phyloP scores from a whole-genome alignment of 2,797 vertebrate genomes.

The Mus caroli region DNA sequence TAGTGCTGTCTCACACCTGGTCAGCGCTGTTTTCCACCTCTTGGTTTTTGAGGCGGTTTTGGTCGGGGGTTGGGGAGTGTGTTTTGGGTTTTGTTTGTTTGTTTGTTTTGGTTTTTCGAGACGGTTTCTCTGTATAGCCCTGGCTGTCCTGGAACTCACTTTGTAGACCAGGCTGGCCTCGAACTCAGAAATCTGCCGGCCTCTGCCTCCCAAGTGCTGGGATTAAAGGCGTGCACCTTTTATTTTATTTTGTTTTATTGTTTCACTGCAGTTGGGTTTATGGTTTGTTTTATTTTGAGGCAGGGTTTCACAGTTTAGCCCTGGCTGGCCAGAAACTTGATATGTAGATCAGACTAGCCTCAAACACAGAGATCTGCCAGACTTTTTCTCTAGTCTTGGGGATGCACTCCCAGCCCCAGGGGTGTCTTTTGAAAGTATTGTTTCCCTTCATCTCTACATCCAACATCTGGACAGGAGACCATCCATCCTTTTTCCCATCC shows the following conservation, averaged over 20 bases:
- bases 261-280: neutral
- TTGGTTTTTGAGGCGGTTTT: neutral
- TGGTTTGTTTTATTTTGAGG: neutral
- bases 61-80: neutral
- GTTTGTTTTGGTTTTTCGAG: too few species aligned
- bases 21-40: neutral
- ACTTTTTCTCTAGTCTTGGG: neutral
- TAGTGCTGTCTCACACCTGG: neutral
- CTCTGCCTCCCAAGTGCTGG: too few species aligned
- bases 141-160: too few species aligned
- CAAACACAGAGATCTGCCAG: neutral
- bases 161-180: too few species aligned
- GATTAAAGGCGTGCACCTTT: too few species aligned
- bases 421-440: neutral
- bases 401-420: neutral
- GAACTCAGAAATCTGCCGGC: too few species aligned
- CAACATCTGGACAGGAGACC: neutral
- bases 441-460: neutral
- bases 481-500: neutral
- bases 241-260: neutral
- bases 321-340: neutral
- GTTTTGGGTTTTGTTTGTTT: too few species aligned
- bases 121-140: too few species aligned
- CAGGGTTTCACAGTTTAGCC: neutral
- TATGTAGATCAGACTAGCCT: neutral